Evolutionary conservation across 1,140 invertebrate genomes (phyloP).

Genomic region (Drosophila littoralis): DNA sequence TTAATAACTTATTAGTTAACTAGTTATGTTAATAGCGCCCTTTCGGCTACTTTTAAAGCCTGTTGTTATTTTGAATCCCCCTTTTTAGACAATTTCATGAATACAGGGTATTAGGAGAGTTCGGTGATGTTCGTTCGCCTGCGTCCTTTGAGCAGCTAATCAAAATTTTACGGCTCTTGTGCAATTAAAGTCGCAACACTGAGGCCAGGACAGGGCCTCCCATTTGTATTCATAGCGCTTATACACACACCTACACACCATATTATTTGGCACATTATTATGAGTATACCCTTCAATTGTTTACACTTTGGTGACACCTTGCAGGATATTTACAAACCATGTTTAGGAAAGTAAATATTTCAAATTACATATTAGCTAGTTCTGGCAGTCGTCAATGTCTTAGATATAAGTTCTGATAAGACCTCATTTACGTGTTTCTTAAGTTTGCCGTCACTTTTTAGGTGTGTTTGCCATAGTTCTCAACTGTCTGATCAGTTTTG

Average conservation of each 20-base stretch:
- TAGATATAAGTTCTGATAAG: too few relatives aligned
- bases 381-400: too few relatives aligned
- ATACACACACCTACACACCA: conserved; percentile 10
- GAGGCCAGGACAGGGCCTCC: conserved; percentile 6
- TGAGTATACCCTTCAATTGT: not conserved
- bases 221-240: conserved; percentile 67
- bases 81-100: not conserved
- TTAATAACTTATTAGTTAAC: too few relatives aligned
- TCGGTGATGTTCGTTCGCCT: not conserved
- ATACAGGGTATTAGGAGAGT: conserved; percentile 1
- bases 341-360: too few relatives aligned
- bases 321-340: too few relatives aligned
- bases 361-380: too few relatives aligned
- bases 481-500: too few relatives aligned
- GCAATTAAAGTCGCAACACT: conserved; percentile 61
- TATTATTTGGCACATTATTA: conserved; percentile 50
- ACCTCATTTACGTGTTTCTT: too few relatives aligned
- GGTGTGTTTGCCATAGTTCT: too few relatives aligned
- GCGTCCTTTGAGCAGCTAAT: conserved; percentile 41
- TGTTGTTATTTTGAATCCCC: not conserved
- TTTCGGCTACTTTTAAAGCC: too few relatives aligned
- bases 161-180: conserved; percentile 54
- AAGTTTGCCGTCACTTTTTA: too few relatives aligned
- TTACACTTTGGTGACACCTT: not conserved
- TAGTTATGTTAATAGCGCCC: too few relatives aligned